Percentiles rank a stretch among this genome's conserved stretches.
phyloP scores from a whole-genome alignment of 2,113 vertebrate genomes.

The Cavia aperea region DNA sequence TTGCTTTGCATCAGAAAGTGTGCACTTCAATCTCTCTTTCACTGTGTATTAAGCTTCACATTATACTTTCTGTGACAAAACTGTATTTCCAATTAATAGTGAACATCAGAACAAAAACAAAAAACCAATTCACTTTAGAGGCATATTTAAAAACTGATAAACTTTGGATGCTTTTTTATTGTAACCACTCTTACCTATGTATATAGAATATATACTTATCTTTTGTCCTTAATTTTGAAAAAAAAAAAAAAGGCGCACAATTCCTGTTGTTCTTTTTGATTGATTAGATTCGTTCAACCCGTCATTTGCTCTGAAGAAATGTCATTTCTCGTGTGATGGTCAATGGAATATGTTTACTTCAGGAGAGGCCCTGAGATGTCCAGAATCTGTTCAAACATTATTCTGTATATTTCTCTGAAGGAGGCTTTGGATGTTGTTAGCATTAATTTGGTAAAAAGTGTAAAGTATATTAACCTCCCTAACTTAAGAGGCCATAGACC shows the following conservation, averaged over 20 bases:
- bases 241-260: not conserved
- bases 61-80: not conserved
- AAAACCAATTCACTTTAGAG: not conserved
- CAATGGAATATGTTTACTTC: not conserved
- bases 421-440: not conserved
- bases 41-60: not conserved
- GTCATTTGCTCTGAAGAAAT: not conserved
- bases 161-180: not conserved
- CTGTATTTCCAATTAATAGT: not conserved
- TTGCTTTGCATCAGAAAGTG: not conserved
- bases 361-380: fast-evolving
- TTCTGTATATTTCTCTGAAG: not conserved
- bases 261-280: not conserved
- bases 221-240: not conserved
- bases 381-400: not conserved
- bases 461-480: not conserved
- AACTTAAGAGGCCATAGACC: not conserved
- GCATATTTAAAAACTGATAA: not conserved
- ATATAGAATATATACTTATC: not conserved
- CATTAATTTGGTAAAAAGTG: not conserved
- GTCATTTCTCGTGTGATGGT: not conserved
- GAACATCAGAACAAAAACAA: not conserved
- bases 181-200: not conserved
- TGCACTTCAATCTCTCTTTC: not conserved
- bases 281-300: not conserved